A percentile compares a stretch with the other conserved stretches of the same genome.
Conservation (phyloP, 2,797 vertebrate genomes). For the Fistularia tabacaria region DNA sequence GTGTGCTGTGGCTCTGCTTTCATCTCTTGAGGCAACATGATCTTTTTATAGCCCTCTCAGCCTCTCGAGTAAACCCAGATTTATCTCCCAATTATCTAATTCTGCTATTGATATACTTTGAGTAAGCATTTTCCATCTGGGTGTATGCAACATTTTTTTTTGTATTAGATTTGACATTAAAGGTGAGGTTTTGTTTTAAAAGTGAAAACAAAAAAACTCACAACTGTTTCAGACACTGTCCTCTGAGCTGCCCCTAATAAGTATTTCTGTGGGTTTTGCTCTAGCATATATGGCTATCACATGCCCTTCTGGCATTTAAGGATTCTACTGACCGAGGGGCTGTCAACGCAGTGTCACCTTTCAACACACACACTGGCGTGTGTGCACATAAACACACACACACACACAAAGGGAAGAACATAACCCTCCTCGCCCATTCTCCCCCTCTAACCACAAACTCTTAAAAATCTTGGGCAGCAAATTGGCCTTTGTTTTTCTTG, state of each 20-base stretch:
- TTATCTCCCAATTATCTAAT: slow-evolving; percentile 51
- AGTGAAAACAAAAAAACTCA: too few species aligned
- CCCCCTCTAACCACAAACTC: slow-evolving; percentile 5
- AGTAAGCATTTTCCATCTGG: slow-evolving; percentile 26
- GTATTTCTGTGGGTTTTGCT: slow-evolving; percentile 24
- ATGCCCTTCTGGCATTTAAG: slow-evolving; percentile 54
- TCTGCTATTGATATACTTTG: slow-evolving; percentile 41
- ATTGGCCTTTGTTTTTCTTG: neutral
- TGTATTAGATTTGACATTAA: too few species aligned
- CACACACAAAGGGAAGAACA: slow-evolving; percentile 36
- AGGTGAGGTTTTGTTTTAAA: too few species aligned
- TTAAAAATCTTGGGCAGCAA: neutral
- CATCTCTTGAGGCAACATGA: slow-evolving; percentile 40
- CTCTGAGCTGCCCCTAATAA: slow-evolving; percentile 14
- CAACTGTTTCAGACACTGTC: slow-evolving; percentile 8
- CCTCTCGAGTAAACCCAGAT: slow-evolving; percentile 51
- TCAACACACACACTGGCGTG: slow-evolving; percentile 37
- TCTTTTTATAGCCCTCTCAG: slow-evolving; percentile 60
- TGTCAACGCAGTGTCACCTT: slow-evolving; percentile 69
- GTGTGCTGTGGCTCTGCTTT: slow-evolving; percentile 23
- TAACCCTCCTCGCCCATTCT: slow-evolving; percentile 17
- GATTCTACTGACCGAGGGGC: slow-evolving; percentile 59
- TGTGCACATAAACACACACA: too few species aligned
- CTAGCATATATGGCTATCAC: slow-evolving; percentile 32
- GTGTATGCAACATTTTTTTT: neutral